Evolutionary conservation across 2,888 invertebrate genomes (phyloP), one percentile per base, ranked within the genome.

Genomic region (Monopis laevigella): DNA sequence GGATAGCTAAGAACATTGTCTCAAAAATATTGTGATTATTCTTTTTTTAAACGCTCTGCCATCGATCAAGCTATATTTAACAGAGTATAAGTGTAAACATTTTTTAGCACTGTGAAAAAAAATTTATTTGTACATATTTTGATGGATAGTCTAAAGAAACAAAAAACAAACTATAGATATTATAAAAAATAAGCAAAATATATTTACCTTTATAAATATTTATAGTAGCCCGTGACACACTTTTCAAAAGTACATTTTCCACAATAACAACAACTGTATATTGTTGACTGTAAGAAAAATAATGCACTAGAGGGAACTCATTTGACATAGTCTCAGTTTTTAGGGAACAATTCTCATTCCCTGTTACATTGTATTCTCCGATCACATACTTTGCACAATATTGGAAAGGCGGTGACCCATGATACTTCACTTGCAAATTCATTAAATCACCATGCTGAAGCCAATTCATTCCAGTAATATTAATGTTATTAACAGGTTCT

Each of bases 141-240:
- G n/a, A n/a, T n/a, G n/a, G n/a, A n/a, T n/a, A n/a, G n/a, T n/a
- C n/a, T n/a, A n/a, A n/a, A n/a, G n/a, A n/a, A n/a, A n/a, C n/a
- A n/a, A n/a, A n/a, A n/a, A n/a, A n/a, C n/a, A n/a, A n/a, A n/a
- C n/a, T n/a, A n/a, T n/a, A n/a, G 11, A 35, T 21, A 16, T 36
- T 11, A 11, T n/a, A 24, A 39, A 34, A 10, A 32, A 40, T 40
- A 43, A 11, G 12, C 44, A 14, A 41, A 32, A 35, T 38, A 13
- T 34, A 42, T 26, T 62, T 68, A 93, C 93, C 90, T 86, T 93
- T 88, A 65, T 93, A 94, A 58, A 93, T 88, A 59, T 89, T 92
- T 30, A 95, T 86, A 8, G 88, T 87, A 10, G 91, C 84, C 42
- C 88, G 87, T 44, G 86, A 86, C 3, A 90, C 83, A 30, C 80